A percentile compares a stretch with the other conserved stretches of the same genome.
Evolutionary conservation across 2,888 invertebrate genomes (phyloP).

Genomic region (Eupithecia insigniata): DNA sequence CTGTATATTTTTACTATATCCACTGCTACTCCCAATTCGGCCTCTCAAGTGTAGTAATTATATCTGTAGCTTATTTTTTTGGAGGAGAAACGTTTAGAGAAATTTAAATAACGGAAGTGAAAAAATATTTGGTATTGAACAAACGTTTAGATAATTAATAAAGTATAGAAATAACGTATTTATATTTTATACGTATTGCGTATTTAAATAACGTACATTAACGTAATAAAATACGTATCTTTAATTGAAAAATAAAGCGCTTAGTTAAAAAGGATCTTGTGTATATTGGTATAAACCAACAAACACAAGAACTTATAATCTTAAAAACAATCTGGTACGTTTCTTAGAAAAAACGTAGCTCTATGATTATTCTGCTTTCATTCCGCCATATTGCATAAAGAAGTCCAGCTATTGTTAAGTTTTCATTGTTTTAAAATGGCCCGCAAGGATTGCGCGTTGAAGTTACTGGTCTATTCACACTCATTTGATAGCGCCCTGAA

Average conservation of each 20-base stretch:
- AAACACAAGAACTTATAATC: neutral
- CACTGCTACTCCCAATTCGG: too few species aligned
- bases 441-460: neutral
- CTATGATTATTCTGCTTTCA: conserved; percentile 4
- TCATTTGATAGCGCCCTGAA: neutral
- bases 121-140: too few species aligned
- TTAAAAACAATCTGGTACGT: neutral
- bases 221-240: too few species aligned
- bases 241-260: too few species aligned
- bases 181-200: too few species aligned
- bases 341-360: neutral
- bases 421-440: conserved; percentile 40
- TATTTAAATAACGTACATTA: too few species aligned
- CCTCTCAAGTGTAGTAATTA: neutral
- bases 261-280: too few species aligned
- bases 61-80: neutral
- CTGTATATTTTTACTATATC: too few species aligned
- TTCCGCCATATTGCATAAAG: conserved; percentile 49
- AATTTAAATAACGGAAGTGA: too few species aligned
- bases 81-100: neutral
- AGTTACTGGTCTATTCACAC: neutral
- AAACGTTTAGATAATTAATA: too few species aligned
- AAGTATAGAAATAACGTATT: too few species aligned
- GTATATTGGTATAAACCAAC: neutral
- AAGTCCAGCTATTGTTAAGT: conserved; percentile 41